phyloP scores from a whole-genome alignment of 2,888 invertebrate genomes.

The Eupithecia inturbata region DNA sequence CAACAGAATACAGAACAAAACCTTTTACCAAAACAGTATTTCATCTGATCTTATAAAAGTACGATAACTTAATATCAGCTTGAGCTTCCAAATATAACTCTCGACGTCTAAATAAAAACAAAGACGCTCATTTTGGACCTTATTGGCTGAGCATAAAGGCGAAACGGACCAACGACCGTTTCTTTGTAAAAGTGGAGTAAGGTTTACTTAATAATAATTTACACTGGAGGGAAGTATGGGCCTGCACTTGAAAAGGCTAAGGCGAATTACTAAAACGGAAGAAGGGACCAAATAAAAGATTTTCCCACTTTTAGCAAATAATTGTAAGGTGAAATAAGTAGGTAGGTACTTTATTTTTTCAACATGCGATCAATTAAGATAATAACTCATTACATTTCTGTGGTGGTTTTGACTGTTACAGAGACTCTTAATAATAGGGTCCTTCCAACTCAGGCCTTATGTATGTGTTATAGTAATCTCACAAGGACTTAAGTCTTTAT shows the following conservation, averaged over 20 bases:
- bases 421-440: too few species aligned
- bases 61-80: constrained; percentile 28
- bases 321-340: not conserved
- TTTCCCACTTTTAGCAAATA: constrained; percentile 9
- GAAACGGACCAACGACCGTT: constrained; percentile 3
- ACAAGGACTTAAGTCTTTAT: not conserved
- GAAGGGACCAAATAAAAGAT: constrained; percentile 19
- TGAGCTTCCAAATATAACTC: constrained; percentile 28
- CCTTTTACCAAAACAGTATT: constrained; percentile 18
- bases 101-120: constrained; percentile 23
- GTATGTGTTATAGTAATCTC: not conserved
- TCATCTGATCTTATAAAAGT: constrained; percentile 27
- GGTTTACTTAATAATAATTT: constrained; percentile 48
- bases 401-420: not conserved
- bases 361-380: not conserved
- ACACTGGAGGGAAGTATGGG: constrained; percentile 42
- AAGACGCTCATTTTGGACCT: constrained; percentile 24
- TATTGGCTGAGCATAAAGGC: constrained; percentile 16
- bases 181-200: constrained; percentile 43
- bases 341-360: not conserved
- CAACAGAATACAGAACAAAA: constrained; percentile 2
- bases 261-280: constrained; percentile 19
- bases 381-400: not conserved
- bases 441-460: too few species aligned
- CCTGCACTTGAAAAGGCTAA: constrained; percentile 33